Evolutionary conservation across 2,113 vertebrate genomes (phyloP), one percentile per base, ranked within the genome.

Genomic region (Pavo muticus): DNA sequence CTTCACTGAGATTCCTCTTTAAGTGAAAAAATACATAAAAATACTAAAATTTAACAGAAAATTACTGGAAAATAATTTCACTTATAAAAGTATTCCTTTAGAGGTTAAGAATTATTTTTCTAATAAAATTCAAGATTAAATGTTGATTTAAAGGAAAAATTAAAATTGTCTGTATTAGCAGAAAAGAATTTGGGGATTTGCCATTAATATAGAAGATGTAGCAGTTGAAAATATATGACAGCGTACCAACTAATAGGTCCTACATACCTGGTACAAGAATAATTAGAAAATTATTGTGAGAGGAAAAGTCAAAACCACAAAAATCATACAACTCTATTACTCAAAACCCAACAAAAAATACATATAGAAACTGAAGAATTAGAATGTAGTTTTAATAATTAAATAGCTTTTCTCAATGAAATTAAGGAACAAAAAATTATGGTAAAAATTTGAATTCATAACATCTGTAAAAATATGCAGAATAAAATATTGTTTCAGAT

Each of bases 201-300:
- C 8, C 7, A 40, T 44, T 87, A n/a, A 24, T 9, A 65, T 15
- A 68, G 9, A 20, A 59, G 11, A 0, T 63, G 14, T 81, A 37
- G 44, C 5, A 52, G 4, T 5, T 67, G 32, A 56, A 9, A 84
- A 59, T 39, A 74, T 21, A 9, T 52, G 3, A 2, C 14, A 70
- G 83, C 52, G 1, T 80, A 8, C 1, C 15, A 65, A 37, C 1
- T 42, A 47, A 50, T 39, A 44, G 1, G 0, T 54, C 13, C 30
- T n/a, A 6, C 4, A 50, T 39, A 29, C 6, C 16, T 64, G 4
- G 18, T 50, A 61, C 39, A 48, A 54, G 2, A 48, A 3, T 30
- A 57, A 72, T 76, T 65, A 1, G 4, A 57, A 73, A 61, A 37
- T 15, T 45, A 24, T 1, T 71, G 3, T 30, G 14, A 76, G 17